These are phyloP conservation scores for Peromyscus polionotus DNA, from an alignment of 2,113 vertebrate genomes.

Conservation along the genomic window DNA sequence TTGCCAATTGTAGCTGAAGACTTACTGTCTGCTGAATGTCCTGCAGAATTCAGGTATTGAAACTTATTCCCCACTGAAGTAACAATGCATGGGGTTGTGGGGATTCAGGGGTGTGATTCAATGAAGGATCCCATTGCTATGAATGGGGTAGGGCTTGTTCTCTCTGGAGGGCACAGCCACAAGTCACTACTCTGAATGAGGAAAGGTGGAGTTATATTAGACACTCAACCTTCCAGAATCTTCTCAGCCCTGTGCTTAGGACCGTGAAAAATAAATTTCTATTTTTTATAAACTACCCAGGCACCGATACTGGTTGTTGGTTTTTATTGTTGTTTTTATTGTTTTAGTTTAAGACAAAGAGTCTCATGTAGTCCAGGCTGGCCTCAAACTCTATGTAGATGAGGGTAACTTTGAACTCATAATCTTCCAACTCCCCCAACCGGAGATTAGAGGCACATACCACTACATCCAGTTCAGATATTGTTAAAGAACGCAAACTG, in stretches of 20 bases:
- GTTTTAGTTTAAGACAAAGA: not conserved
- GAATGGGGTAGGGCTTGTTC: not conserved
- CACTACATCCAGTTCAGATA: not conserved
- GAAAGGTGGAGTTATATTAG: too few species aligned
- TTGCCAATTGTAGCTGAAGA: not conserved
- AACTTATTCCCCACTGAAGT: not conserved
- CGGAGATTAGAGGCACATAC: not conserved
- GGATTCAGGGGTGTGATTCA: too few species aligned
- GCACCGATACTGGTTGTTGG: not conserved
- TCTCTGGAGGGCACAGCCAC: not conserved
- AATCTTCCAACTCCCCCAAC: not conserved
- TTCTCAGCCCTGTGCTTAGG: not conserved
- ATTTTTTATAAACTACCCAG: not conserved
- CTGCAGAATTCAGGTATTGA: not conserved
- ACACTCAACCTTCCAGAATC: not conserved
- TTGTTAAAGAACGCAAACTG: not conserved
- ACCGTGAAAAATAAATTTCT: not conserved
- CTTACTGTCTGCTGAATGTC: not conserved
- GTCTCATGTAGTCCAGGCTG: not conserved
- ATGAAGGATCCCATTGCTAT: accelerated
- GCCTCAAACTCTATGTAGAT: not conserved
- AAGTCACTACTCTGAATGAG: not conserved
- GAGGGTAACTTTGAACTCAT: not conserved
- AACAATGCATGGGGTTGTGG: not conserved
- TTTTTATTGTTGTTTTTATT: not conserved